Evolutionary conservation across 2,113 vertebrate genomes (phyloP), one percentile per base, ranked within the genome.

Genomic region (Eubucco bourcierii): DNA sequence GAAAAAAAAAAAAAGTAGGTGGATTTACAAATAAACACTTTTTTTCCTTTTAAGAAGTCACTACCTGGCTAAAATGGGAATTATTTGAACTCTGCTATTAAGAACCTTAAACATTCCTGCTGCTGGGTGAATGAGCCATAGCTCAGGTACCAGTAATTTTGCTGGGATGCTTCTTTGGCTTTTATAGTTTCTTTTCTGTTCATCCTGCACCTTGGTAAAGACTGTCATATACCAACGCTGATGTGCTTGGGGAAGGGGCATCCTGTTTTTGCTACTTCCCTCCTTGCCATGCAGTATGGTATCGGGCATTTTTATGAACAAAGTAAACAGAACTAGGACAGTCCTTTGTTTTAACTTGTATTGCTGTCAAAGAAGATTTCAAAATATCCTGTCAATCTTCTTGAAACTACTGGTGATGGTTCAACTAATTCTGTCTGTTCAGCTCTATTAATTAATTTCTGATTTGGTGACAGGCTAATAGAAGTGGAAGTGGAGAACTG

Each of bases 51-150:
- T 61, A 70, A 85, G 59, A 90, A 78, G 41, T 67, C 17, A 21
- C 90, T 82, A 46, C 17, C 34, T 68, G 67, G 15, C 67, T 87
- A 87, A 95, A 94, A 78, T 46, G 59, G 15, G 65, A 94, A 15
- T 67, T 53, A 50, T 2, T 76, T 41, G 23, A 37, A 46, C 84
- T 56, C 55, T 64, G 2, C 63, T 85, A n/a, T 67, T 70, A 95
- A 91, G 31, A 72, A 20, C 59, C 53, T 95, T 73, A 39, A 72
- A 19, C 13, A 2, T 41, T 73, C 56, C 37, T 61, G 37, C 44
- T 84, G 44, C 80, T 73, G 44, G 34, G 31, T 82, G 55, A 85
- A 39, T 3, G 15, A 70, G 19, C 33, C 56, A 14, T 60, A 47
- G 39, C 64, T 78, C 58, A 18, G 25, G 7, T 52, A 67, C 33